Percentiles rank a stretch among this genome's conserved stretches.
These are phyloP conservation scores for Drosophila peninsularis DNA, from an alignment of 2,888 invertebrate species.

Conservation along the genomic window DNA sequence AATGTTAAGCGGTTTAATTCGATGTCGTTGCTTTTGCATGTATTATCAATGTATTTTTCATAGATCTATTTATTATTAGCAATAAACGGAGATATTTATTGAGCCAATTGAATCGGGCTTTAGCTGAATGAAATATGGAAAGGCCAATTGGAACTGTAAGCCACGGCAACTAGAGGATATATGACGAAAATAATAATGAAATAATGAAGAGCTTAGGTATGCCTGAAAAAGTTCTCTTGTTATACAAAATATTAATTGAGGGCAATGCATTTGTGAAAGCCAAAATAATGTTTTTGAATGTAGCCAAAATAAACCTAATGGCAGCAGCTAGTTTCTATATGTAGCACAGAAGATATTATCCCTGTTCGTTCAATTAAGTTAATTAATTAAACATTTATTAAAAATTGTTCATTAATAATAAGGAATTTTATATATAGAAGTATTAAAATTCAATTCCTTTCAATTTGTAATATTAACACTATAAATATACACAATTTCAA, in stretches of 20 bases:
- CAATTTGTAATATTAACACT: background rate
- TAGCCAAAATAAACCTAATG: background rate
- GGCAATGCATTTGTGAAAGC: background rate
- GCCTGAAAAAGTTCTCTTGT: background rate
- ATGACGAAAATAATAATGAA: background rate
- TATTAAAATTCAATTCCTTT: no score
- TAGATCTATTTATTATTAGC: constrained; percentile 43
- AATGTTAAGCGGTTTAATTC: constrained; percentile 38
- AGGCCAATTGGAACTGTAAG: background rate
- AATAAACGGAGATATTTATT: constrained; percentile 47
- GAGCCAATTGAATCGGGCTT: constrained; percentile 2
- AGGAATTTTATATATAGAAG: background rate
- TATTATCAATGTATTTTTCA: constrained; percentile 37
- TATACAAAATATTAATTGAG: background rate
- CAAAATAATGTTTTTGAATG: background rate
- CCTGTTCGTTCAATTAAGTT: constrained; percentile 9
- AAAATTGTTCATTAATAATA: background rate
- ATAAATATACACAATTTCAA: background rate
- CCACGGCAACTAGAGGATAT: background rate
- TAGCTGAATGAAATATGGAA: background rate
- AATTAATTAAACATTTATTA: background rate
- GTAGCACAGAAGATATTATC: background rate
- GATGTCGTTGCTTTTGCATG: constrained; percentile 50
- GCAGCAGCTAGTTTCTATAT: background rate
- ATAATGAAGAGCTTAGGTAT: background rate